phyloP scores from a whole-genome alignment of 2,888 invertebrate genomes.

The Invenusta paracnida region DNA sequence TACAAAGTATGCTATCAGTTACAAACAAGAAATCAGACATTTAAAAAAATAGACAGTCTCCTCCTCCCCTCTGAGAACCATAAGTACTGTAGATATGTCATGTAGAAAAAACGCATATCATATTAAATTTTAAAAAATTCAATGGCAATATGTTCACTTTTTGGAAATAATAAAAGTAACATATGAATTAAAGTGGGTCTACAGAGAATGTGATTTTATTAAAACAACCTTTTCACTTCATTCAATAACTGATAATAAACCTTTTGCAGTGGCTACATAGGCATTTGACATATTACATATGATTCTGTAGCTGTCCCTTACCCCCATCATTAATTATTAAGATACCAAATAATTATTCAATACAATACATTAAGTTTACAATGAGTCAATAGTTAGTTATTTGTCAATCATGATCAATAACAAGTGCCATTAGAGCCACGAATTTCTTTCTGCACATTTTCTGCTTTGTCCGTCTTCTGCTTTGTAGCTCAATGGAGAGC shows the following conservation, averaged over 20 bases:
- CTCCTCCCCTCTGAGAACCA: not conserved
- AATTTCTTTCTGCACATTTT: not conserved
- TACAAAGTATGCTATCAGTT: not conserved
- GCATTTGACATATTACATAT: not conserved
- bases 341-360: not conserved
- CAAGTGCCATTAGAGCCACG: not conserved
- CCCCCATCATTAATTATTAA: not conserved
- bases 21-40: not conserved
- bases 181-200: not conserved
- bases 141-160: not conserved
- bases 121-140: too few relatives aligned
- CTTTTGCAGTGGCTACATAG: not conserved
- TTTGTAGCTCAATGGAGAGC: not conserved
- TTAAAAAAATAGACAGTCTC: not conserved
- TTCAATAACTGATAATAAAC: not conserved
- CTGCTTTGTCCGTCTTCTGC: not conserved
- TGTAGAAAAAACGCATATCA: too few relatives aligned
- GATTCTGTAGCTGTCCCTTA: not conserved
- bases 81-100: too few relatives aligned
- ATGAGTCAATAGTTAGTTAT: not conserved
- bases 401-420: not conserved
- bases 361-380: not conserved
- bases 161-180: not conserved
- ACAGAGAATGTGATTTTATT: not conserved
- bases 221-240: not conserved